phyloP scores from a whole-genome alignment of 2,797 vertebrate species.

The Sparus aurata region DNA sequence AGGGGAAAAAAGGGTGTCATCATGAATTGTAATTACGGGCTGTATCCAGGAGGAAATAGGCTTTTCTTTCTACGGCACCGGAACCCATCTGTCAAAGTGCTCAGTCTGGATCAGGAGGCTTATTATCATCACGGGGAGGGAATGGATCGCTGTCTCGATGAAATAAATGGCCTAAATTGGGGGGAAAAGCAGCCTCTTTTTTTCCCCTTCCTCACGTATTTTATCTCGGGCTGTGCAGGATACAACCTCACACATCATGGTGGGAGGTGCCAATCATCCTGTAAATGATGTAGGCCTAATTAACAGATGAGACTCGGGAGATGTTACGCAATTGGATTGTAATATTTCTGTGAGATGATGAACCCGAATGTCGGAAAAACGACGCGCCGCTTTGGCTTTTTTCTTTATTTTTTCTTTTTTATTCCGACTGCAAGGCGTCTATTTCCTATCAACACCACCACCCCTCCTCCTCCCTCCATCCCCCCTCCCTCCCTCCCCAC shows the following conservation, averaged over 20 bases:
- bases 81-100: slow-evolving; percentile 19
- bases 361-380: slow-evolving; percentile 26
- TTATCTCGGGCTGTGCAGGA: slow-evolving; percentile 35
- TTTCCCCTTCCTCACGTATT: not conserved
- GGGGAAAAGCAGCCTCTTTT: slow-evolving; percentile 7
- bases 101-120: slow-evolving; percentile 7
- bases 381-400: slow-evolving; percentile 31
- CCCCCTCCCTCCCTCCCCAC: slow-evolving; percentile 20
- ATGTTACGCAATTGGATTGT: slow-evolving; percentile 14
- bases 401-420: no score
- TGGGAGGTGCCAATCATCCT: slow-evolving; percentile 78
- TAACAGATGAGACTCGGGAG: slow-evolving; percentile 41
- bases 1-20: slow-evolving; percentile 67
- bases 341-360: not conserved
- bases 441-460: slow-evolving; percentile 71
- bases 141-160: slow-evolving; percentile 7
- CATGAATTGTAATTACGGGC: slow-evolving; percentile 69
- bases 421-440: slow-evolving; percentile 70
- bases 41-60: slow-evolving; percentile 57
- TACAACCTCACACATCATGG: slow-evolving; percentile 63
- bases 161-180: slow-evolving; percentile 26
- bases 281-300: slow-evolving; percentile 69
- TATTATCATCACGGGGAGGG: slow-evolving; percentile 9
- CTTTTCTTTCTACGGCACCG: slow-evolving; percentile 18
- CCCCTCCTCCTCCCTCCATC: slow-evolving; percentile 31